These are phyloP conservation scores for Diplosoma virens DNA, from an alignment of 23 tunicate genomes.

Conservation along the genomic window DNA sequence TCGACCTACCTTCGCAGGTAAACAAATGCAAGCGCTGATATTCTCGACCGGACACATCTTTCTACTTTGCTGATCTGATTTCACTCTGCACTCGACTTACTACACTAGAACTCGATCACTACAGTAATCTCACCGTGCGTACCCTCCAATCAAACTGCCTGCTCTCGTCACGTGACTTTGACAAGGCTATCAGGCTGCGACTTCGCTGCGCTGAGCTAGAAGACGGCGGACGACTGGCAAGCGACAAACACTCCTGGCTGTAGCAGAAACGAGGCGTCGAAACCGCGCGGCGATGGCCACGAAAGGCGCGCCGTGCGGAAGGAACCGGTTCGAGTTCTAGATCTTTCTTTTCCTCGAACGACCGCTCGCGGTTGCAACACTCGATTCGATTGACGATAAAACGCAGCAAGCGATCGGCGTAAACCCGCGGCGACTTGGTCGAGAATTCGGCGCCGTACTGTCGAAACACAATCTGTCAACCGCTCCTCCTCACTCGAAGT, in stretches of 20 bases:
- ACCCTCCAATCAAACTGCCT: background rate
- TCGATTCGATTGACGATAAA: conserved; percentile 33
- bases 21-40: background rate
- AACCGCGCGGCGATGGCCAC: background rate
- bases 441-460: conserved; percentile 94
- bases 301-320: background rate
- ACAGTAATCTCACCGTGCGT: no score
- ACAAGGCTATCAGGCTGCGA: background rate
- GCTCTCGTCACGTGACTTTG: background rate
- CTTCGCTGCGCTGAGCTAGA: background rate
- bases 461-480: background rate
- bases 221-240: background rate
- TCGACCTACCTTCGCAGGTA: background rate
- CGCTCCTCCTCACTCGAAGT: no score
- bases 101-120: no score
- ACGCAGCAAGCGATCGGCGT: conserved; percentile 70
- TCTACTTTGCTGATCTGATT: background rate
- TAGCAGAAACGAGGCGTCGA: background rate
- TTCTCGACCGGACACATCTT: background rate
- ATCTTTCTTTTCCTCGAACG: background rate
- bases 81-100: background rate
- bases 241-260: background rate
- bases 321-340: background rate
- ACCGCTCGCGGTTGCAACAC: background rate
- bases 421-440: conserved; percentile 80